Conservation (phyloP, 2,113 vertebrate species). For the Engraulis encrasicolus region DNA sequence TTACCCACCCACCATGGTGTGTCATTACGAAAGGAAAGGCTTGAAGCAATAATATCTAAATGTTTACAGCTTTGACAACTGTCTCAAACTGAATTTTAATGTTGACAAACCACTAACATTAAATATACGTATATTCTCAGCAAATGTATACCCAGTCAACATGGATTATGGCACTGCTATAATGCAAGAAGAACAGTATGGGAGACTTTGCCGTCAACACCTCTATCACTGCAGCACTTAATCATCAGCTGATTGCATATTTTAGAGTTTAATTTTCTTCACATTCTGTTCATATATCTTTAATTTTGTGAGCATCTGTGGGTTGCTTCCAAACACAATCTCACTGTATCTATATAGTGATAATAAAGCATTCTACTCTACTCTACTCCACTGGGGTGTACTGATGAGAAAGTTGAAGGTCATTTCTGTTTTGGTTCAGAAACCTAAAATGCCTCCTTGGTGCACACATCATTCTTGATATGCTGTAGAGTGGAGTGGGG, state of each 20-base stretch:
- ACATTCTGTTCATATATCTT: no score
- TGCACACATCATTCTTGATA: neutral
- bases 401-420: neutral
- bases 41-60: neutral
- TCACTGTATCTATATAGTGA: no score
- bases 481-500: neutral
- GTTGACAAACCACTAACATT: neutral
- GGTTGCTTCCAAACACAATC: no score
- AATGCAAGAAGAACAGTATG: neutral
- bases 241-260: no score
- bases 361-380: no score
- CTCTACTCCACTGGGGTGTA: no score
- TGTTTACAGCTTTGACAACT: neutral
- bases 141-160: neutral
- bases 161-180: neutral
- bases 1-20: neutral
- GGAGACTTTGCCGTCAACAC: neutral
- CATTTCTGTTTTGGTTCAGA: neutral
- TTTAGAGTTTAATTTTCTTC: no score
- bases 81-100: neutral
- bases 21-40: neutral
- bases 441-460: neutral
- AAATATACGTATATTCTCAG: neutral
- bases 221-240: no score
- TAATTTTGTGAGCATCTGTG: no score